Evolutionary conservation across 1,140 invertebrate species (phyloP), one percentile per base, ranked within the genome.

Genomic region (Drosophila pachea): DNA sequence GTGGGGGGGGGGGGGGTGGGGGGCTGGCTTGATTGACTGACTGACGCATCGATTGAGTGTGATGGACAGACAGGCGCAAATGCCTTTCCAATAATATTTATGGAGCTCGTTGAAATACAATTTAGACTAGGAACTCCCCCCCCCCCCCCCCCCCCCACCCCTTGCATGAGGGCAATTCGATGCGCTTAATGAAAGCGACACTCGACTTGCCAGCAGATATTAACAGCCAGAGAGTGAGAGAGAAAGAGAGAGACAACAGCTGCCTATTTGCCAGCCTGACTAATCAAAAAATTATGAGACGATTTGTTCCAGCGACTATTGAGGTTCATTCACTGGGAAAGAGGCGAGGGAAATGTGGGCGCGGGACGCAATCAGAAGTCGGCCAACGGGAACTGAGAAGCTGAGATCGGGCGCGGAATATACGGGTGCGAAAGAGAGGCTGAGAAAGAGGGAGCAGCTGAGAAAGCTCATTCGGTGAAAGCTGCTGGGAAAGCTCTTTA

Each of bases 121-220:
- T 22, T 22, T 22, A 1, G 22, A 22, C 22, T 22, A 22, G 22
- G 22, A 22, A 22, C 53, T 38, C 40, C 36, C 68, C 63, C 73
- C 65, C 82, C 73, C 82, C 77, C 69, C 47, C 71, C 60, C 42
- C 45, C 61, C 61, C 60, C 60, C 67, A 64, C 61, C 60, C 60
- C 67, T 56, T 71, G 11, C 16, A 8, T 36, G 55, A 35, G 67
- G 54, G 32, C 53, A 81, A 84, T 86, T 84, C 81, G 81, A 76
- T 74, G 77, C 74, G 79, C 77, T 74, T 76, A 81, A 84, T 86
- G 70, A 71, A 84, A 84, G 82, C 77, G 82, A 81, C 79, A 79
- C 77, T 76, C 63, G 48, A 55, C 42, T 43, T 47, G 42, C 33
- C 50, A 38, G 35, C 31, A 47, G 43, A 36, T 43, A 7, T 43